Conservation (phyloP, 2,113 vertebrate species). For the Peromyscus leucopus region DNA sequence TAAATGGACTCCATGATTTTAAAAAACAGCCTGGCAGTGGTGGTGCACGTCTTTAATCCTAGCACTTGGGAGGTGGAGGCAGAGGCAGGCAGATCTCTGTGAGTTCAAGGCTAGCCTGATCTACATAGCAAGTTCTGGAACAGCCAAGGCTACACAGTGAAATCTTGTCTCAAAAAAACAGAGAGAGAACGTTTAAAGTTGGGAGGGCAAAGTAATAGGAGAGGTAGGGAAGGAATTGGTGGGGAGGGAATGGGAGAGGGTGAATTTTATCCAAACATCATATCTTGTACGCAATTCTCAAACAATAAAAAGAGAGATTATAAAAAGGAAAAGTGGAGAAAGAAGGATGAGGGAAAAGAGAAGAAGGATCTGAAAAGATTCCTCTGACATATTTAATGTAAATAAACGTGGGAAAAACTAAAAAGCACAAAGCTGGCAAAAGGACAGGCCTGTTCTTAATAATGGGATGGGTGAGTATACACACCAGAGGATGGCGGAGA, state of each 20-base stretch:
- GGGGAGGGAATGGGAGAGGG: background rate
- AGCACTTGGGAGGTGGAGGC: background rate
- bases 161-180: background rate
- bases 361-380: conserved; percentile 56
- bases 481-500: background rate
- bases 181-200: background rate
- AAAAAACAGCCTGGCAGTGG: background rate
- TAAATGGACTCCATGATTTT: background rate
- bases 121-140: background rate
- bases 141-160: background rate
- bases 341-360: background rate
- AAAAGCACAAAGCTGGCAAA: background rate
- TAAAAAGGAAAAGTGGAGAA: background rate
- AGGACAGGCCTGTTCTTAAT: background rate
- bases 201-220: background rate
- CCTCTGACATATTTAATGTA: conserved; percentile 26
- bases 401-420: conserved; percentile 26
- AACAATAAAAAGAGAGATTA: background rate
- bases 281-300: background rate
- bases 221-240: background rate
- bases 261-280: background rate
- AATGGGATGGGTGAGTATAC: background rate
- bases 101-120: background rate
- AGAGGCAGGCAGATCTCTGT: background rate
- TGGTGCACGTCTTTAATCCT: background rate